Conservation (phyloP, 2,113 vertebrate species). For the Nothobranchius furzeri region DNA sequence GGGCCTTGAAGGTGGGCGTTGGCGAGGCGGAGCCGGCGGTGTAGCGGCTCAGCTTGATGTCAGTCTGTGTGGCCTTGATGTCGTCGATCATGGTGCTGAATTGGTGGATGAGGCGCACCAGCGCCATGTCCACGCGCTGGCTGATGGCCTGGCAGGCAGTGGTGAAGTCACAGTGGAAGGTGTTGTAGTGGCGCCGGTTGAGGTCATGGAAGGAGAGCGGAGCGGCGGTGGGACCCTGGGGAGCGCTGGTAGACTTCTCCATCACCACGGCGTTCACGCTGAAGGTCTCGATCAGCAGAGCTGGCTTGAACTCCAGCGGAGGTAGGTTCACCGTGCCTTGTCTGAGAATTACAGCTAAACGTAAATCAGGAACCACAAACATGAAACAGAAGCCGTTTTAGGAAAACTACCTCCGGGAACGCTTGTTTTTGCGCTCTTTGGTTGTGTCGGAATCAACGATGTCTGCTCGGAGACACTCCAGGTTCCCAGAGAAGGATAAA, state of each 20-base stretch:
- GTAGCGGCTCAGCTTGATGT: slow-evolving; percentile 97
- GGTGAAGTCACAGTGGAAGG: slow-evolving; percentile 96
- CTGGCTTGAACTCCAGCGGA: slow-evolving; percentile 94
- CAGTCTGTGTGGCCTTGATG: slow-evolving; percentile 97
- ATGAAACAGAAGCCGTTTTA: neutral
- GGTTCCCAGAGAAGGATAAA: slow-evolving; percentile 93
- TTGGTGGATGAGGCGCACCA: slow-evolving; percentile 97
- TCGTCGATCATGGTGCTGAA: slow-evolving; percentile 99
- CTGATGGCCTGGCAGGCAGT: slow-evolving; percentile 97
- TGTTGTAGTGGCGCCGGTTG: slow-evolving; percentile 92
- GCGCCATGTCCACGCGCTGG: slow-evolving; percentile 97
- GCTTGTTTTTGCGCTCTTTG: slow-evolving; percentile 92
- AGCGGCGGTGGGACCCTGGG: slow-evolving; percentile 79
- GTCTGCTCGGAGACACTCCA: slow-evolving; percentile 95
- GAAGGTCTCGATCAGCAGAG: slow-evolving; percentile 96
- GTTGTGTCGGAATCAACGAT: slow-evolving; percentile 98
- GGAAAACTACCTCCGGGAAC: slow-evolving; percentile 84
- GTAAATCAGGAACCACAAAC: neutral
- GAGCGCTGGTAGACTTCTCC: slow-evolving; percentile 90
- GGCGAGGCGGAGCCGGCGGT: slow-evolving; percentile 96
- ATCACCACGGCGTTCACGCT: slow-evolving; percentile 94
- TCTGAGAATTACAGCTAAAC: slow-evolving; percentile 64
- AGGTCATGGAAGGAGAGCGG: slow-evolving; percentile 95
- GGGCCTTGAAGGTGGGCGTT: slow-evolving; percentile 93
- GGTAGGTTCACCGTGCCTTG: slow-evolving; percentile 91